A percentile compares a stretch with the other conserved stretches of the same genome.
Evolutionary conservation across 1,140 invertebrate genomes (phyloP).

Genomic region (Hyposmocoma kahamanoa): DNA sequence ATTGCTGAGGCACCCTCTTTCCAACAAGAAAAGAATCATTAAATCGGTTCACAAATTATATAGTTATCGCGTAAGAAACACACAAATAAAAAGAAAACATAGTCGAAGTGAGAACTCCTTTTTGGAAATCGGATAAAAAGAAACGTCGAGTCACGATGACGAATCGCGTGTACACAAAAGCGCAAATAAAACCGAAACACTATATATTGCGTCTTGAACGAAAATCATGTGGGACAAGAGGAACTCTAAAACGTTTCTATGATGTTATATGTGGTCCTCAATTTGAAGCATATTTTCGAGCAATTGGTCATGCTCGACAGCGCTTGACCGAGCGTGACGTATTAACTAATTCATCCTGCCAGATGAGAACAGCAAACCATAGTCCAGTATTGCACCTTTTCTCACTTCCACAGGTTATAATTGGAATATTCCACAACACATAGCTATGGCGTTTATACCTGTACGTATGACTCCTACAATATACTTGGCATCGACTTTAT

Average conservation of each 20-base stretch:
- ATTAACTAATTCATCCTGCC: constrained; percentile 8
- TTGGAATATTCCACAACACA: constrained; percentile 33
- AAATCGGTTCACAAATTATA: too few relatives aligned
- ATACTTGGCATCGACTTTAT: constrained; percentile 2
- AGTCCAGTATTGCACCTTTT: constrained; percentile 4
- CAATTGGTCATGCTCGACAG: constrained; percentile 13
- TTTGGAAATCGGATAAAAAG: too few relatives aligned
- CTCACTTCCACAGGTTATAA: constrained; percentile 23
- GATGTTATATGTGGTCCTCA: constrained; percentile 3
- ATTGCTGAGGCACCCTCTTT: too few relatives aligned
- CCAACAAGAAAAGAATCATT: too few relatives aligned
- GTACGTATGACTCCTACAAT: not conserved
- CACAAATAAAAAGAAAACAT: too few relatives aligned
- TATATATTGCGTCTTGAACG: too few relatives aligned
- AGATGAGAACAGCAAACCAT: not conserved
- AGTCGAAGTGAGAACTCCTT: too few relatives aligned
- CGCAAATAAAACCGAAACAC: too few relatives aligned
- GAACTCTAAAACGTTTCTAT: not conserved
- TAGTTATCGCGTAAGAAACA: too few relatives aligned
- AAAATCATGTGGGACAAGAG: too few relatives aligned
- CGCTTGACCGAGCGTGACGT: constrained; percentile 16
- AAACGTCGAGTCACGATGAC: too few relatives aligned
- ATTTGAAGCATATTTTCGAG: constrained; percentile 9
- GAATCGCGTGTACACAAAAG: too few relatives aligned
- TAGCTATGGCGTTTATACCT: not conserved